Conservation (phyloP, 2,888 invertebrate genomes). For the Eristalinus aeneus region DNA sequence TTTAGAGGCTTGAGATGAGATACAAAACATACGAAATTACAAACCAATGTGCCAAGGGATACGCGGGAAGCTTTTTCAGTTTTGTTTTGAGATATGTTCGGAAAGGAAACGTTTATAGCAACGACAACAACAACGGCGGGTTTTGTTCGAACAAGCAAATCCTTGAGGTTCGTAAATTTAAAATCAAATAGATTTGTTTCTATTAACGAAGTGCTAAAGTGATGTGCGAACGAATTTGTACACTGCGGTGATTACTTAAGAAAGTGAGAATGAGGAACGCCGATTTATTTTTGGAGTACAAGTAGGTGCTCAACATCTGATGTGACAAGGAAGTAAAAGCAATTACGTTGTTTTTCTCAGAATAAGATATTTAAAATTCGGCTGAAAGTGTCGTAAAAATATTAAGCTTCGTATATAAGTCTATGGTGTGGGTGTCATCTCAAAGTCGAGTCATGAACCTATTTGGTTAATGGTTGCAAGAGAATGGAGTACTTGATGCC, state of each 20-base stretch:
- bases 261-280: neutral
- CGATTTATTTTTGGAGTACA: neutral
- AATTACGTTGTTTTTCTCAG: neutral
- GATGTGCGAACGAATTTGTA: neutral
- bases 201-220: neutral
- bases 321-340: neutral
- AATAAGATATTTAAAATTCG: neutral
- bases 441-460: too few relatives aligned
- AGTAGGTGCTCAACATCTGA: neutral
- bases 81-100: slow-evolving; percentile 68
- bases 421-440: neutral
- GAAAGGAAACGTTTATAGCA: slow-evolving; percentile 64
- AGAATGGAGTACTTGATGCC: neutral
- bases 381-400: neutral
- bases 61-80: slow-evolving; percentile 64
- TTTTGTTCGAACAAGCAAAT: slow-evolving; percentile 68
- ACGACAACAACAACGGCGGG: slow-evolving; percentile 61
- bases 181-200: neutral
- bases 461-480: neutral
- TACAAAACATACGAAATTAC: slow-evolving; percentile 47
- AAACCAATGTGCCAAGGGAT: slow-evolving; percentile 36
- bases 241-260: neutral
- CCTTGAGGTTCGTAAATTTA: slow-evolving; percentile 53
- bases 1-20: slow-evolving; percentile 19
- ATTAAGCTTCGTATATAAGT: neutral